phyloP scores from a whole-genome alignment of 2,113 vertebrate genomes.

The chimpanzee (Pan troglodytes) region NHGRI_mPanTro3-v2.1_pri NC_072408.2:112735001-112735500 shows the following conservation, averaged over 20 bases:
- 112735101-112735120: not conserved
- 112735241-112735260: not conserved
- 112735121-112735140: not conserved
- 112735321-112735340: not conserved
- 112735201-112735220: not conserved
- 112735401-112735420: slow-evolving; percentile 66
- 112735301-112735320: not conserved
- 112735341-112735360: not conserved
- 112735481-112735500: not conserved
- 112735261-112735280: fast-evolving
- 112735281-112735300: fast-evolving
- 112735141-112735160: no score
- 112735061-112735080: not conserved
- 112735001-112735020: not conserved
- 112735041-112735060: not conserved
- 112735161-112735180: not conserved
- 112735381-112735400: slow-evolving; percentile 39
- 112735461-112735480: slow-evolving; percentile 29
- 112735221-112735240: not conserved
- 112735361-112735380: slow-evolving; percentile 19
- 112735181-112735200: not conserved
- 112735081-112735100: not conserved
- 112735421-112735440: slow-evolving; percentile 46
- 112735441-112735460: slow-evolving; percentile 65
- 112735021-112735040: not conserved